phyloP scores from a whole-genome alignment of 2,888 invertebrate species.

The Macrosoma leucophasiata region DNA sequence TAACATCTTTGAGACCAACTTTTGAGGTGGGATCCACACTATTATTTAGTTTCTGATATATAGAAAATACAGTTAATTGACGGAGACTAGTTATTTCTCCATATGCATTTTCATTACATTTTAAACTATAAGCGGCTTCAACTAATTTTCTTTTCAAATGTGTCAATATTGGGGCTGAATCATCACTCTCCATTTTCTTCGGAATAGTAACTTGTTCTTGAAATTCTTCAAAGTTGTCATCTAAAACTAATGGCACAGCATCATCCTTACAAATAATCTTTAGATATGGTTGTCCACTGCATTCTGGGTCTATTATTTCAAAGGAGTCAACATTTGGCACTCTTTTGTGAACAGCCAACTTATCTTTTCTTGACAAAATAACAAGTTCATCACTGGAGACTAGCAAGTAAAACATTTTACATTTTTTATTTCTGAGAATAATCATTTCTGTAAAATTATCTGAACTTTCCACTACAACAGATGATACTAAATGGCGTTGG shows the following conservation, averaged over 20 bases:
- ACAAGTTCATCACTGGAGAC: conserved; percentile 34
- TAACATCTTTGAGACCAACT: conserved; percentile 34
- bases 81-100: conserved; percentile 40
- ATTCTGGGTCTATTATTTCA: conserved; percentile 38
- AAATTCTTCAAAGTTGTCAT: conserved; percentile 46
- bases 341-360: conserved; percentile 32
- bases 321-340: conserved; percentile 41
- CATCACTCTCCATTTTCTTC: conserved; percentile 24
- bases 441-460: conserved; percentile 33
- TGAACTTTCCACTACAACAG: conserved; percentile 30
- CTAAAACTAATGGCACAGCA: conserved; percentile 49
- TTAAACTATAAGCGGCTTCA: conserved; percentile 45
- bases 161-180: conserved; percentile 35
- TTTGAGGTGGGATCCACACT: conserved; percentile 36
- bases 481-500: conserved; percentile 38
- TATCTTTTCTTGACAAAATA: conserved; percentile 39
- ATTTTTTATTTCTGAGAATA: conserved; percentile 43
- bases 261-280: conserved; percentile 45
- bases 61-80: conserved; percentile 40
- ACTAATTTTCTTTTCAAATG: conserved; percentile 47
- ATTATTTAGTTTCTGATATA: conserved; percentile 38
- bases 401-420: conserved; percentile 50
- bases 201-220: conserved; percentile 25
- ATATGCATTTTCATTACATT: conserved; percentile 41
- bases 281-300: conserved; percentile 41